These are phyloP conservation scores for Campoplex capitator DNA, from an alignment of 2,888 invertebrate genomes.

Conservation along the genomic window DNA sequence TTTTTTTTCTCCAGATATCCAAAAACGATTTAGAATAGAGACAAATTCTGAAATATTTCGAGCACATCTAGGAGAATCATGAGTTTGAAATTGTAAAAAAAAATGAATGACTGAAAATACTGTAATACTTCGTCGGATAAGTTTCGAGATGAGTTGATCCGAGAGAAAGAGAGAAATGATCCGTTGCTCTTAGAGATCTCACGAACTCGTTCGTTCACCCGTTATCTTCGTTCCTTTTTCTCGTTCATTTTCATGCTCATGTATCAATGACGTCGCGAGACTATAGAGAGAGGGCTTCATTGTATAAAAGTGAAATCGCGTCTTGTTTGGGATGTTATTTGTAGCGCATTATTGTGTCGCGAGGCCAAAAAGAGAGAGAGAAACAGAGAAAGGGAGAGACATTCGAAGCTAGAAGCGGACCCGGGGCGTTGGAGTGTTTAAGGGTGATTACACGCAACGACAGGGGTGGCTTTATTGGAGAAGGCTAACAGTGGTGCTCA, in stretches of 20 bases:
- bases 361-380: constrained; percentile 70
- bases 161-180: constrained; percentile 13
- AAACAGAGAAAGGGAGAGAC: constrained; percentile 69
- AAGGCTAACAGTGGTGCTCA: constrained; percentile 80
- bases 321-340: constrained; percentile 83
- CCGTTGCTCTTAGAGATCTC: constrained; percentile 27
- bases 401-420: constrained; percentile 70
- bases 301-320: constrained; percentile 82
- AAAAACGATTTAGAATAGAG: neutral
- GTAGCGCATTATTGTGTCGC: constrained; percentile 84
- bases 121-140: constrained; percentile 39
- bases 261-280: constrained; percentile 34
- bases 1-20: no score
- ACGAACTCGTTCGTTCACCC: constrained; percentile 38
- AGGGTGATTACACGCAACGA: constrained; percentile 84
- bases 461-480: constrained; percentile 84
- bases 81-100: neutral
- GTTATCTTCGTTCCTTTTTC: constrained; percentile 24
- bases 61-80: neutral
- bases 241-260: constrained; percentile 27
- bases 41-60: neutral
- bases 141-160: constrained; percentile 17
- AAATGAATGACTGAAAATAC: neutral
- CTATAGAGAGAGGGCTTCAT: constrained; percentile 66
- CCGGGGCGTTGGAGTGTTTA: constrained; percentile 84